Conservation (phyloP, 2,888 invertebrate genomes). For the Camptogramma bilineatum region DNA sequence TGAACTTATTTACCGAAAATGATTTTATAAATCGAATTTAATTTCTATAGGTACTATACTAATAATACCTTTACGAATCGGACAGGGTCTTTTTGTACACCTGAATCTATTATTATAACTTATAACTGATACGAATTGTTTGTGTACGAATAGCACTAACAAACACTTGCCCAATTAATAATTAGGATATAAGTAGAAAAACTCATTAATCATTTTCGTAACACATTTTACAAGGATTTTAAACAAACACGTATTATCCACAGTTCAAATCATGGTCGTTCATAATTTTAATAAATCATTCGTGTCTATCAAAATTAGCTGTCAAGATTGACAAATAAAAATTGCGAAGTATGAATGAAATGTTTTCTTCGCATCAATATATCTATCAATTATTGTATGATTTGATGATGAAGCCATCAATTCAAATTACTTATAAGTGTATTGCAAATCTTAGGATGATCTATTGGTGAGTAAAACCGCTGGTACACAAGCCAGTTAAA, state of each 20-base stretch:
- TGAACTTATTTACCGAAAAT: too few relatives aligned
- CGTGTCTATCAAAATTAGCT: conserved; percentile 52
- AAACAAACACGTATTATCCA: conserved; percentile 12
- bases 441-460: conserved; percentile 31
- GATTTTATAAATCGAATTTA: too few relatives aligned
- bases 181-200: conserved; percentile 8
- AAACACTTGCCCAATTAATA: background rate
- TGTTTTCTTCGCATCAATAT: conserved; percentile 61
- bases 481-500: background rate
- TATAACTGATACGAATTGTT: too few relatives aligned
- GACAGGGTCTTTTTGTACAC: too few relatives aligned
- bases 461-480: background rate
- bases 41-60: too few relatives aligned
- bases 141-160: background rate
- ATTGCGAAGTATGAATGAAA: conserved; percentile 64
- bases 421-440: conserved; percentile 67
- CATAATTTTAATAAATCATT: conserved; percentile 63
- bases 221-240: conserved; percentile 21
- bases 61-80: too few relatives aligned
- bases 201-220: conserved; percentile 28
- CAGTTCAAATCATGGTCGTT: conserved; percentile 43
- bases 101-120: too few relatives aligned
- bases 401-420: conserved; percentile 69
- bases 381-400: conserved; percentile 58
- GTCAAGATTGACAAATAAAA: conserved; percentile 73